A percentile compares a stretch with the other conserved stretches of the same genome.
Conservation (phyloP, 2,888 invertebrate genomes). For the Phaedon cochleariae region DNA sequence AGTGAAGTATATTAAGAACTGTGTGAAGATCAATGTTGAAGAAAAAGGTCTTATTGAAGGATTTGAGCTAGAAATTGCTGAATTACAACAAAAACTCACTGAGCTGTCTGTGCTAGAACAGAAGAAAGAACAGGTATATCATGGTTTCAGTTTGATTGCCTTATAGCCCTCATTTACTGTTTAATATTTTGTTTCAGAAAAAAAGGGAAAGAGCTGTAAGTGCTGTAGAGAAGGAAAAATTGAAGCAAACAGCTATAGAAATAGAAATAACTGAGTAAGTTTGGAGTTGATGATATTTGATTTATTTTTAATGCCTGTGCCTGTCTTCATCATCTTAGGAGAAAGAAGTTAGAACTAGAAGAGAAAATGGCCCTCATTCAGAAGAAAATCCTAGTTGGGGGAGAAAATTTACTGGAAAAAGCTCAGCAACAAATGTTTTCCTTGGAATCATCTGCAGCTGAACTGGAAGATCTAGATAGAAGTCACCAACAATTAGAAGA, state of each 20-base stretch:
- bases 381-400: constrained; percentile 96
- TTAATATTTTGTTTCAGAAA: constrained; percentile 64
- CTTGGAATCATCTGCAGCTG: constrained; percentile 85
- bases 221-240: constrained; percentile 51
- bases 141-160: background rate
- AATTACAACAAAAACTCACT: constrained; percentile 68
- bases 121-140: constrained; percentile 52
- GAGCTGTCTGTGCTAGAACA: constrained; percentile 53
- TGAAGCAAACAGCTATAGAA: constrained; percentile 55
- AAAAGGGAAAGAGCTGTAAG: constrained; percentile 45
- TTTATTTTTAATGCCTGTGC: constrained; percentile 25
- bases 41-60: constrained; percentile 94
- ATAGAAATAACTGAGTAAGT: constrained; percentile 59
- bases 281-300: constrained; percentile 22
- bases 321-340: constrained; percentile 59
- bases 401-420: constrained; percentile 97
- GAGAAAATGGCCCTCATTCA: constrained; percentile 90
- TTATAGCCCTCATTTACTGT: constrained; percentile 66
- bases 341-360: constrained; percentile 83
- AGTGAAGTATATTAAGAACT: constrained; percentile 97
- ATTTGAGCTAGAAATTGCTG: constrained; percentile 96
- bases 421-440: constrained; percentile 92
- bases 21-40: constrained; percentile 95
- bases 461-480: constrained; percentile 79
- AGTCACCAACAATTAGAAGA: constrained; percentile 84